Conservation (phyloP, 2,888 invertebrate genomes). For the Gisinianus flammeolus region DNA sequence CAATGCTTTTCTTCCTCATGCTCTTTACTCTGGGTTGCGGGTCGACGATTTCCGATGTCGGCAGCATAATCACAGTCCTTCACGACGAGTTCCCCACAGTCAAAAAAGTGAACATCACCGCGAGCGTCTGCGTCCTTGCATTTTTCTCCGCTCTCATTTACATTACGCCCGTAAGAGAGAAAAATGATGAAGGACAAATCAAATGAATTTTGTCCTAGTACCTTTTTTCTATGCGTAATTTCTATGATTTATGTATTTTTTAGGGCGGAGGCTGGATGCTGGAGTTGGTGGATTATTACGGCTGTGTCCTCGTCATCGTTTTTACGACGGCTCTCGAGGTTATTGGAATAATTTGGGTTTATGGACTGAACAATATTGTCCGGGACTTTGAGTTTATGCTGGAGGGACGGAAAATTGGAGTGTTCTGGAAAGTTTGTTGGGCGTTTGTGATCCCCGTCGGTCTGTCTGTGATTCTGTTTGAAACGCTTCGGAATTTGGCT, state of each 20-base stretch:
- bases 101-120: conserved; percentile 60
- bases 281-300: conserved; percentile 69
- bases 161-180: neutral
- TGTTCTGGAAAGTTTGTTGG: conserved; percentile 84
- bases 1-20: conserved; percentile 68
- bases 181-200: neutral
- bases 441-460: conserved; percentile 73
- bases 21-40: conserved; percentile 67
- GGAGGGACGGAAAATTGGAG: conserved; percentile 69
- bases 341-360: conserved; percentile 62
- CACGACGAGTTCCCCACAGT: conserved; percentile 64
- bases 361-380: conserved; percentile 70
- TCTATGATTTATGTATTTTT: too few relatives aligned
- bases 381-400: conserved; percentile 82
- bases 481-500: conserved; percentile 69
- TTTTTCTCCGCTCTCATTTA: neutral
- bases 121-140: conserved; percentile 53
- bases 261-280: conserved; percentile 71
- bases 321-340: conserved; percentile 68
- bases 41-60: conserved; percentile 65
- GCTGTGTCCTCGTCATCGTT: conserved; percentile 69
- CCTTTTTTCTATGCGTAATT: neutral
- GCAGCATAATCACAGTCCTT: conserved; percentile 64
- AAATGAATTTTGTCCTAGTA: neutral
- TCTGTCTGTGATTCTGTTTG: conserved; percentile 73